Conservation (phyloP, 2,113 vertebrate genomes). For the Galbula dea region DNA sequence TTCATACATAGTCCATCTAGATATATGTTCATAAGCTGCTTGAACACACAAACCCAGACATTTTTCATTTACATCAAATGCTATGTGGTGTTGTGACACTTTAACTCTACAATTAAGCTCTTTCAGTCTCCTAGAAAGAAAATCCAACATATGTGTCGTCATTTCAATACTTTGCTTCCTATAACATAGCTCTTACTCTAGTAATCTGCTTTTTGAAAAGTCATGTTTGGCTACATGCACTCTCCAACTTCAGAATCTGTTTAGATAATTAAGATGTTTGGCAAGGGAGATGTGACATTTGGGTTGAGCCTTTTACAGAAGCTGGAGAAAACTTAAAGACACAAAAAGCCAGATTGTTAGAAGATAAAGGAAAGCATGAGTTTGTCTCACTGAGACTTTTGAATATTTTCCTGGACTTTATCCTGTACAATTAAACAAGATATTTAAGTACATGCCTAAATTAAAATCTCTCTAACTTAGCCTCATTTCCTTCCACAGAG, state of each 20-base stretch:
- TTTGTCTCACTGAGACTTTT: not conserved
- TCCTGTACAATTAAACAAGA: conserved; percentile 26
- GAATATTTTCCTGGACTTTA: conserved; percentile 11
- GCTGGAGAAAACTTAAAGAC: not conserved
- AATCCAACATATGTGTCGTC: not conserved
- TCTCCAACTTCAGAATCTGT: not conserved
- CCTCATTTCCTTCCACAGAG: conserved; percentile 31
- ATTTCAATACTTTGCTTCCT: not conserved
- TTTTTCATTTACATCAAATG: not conserved
- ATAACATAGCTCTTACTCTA: not conserved
- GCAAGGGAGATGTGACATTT: not conserved
- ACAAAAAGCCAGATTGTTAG: not conserved
- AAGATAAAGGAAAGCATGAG: not conserved
- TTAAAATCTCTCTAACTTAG: not conserved
- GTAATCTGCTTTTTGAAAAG: not conserved
- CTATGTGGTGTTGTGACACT: not conserved
- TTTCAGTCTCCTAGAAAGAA: conserved; percentile 1
- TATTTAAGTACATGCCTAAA: conserved; percentile 16
- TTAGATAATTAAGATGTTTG: not conserved
- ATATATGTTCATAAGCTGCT: not conserved
- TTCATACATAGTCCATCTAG: not conserved
- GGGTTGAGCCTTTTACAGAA: not conserved
- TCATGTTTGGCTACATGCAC: not conserved
- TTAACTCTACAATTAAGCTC: not conserved
- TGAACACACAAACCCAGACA: not conserved